phyloP scores from a whole-genome alignment of 2,888 invertebrate species.

The Dasypolia templi region DNA sequence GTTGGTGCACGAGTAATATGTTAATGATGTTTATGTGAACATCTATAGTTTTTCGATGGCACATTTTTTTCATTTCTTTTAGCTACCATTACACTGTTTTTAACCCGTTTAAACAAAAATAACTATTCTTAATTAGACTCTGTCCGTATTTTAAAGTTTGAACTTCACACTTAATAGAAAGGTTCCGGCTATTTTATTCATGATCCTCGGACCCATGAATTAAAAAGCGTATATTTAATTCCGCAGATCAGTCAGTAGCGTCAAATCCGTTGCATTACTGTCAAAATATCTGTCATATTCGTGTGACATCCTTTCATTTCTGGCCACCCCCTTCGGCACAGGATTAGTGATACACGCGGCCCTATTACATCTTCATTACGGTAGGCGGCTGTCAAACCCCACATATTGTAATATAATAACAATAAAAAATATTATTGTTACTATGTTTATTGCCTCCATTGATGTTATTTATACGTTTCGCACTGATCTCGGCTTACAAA shows the following conservation, averaged over 20 bases:
- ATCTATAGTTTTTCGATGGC: slow-evolving; percentile 41
- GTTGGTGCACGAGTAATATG: slow-evolving; percentile 82
- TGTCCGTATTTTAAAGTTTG: background rate
- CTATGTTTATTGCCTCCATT: slow-evolving; percentile 83
- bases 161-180: slow-evolving; percentile 8
- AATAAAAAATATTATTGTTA: slow-evolving; percentile 87
- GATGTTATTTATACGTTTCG: slow-evolving; percentile 86
- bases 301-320: slow-evolving; percentile 87
- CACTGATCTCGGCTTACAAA: slow-evolving; percentile 84
- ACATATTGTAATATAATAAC: slow-evolving; percentile 81
- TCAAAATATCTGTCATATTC: slow-evolving; percentile 90
- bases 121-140: background rate
- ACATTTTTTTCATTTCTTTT: background rate
- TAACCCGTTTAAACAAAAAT: background rate
- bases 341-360: slow-evolving; percentile 86
- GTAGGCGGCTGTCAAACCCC: slow-evolving; percentile 87
- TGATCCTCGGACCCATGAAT: slow-evolving; percentile 57
- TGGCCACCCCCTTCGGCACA: slow-evolving; percentile 87
- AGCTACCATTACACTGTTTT: background rate
- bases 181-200: background rate
- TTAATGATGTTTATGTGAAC: slow-evolving; percentile 74
- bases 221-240: slow-evolving; percentile 75
- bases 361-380: slow-evolving; percentile 90
- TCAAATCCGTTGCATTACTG: slow-evolving; percentile 88
- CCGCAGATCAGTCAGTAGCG: slow-evolving; percentile 71